Evolutionary conservation across 1,140 invertebrate genomes (phyloP).

Genomic region (Lepidurus apus): DNA sequence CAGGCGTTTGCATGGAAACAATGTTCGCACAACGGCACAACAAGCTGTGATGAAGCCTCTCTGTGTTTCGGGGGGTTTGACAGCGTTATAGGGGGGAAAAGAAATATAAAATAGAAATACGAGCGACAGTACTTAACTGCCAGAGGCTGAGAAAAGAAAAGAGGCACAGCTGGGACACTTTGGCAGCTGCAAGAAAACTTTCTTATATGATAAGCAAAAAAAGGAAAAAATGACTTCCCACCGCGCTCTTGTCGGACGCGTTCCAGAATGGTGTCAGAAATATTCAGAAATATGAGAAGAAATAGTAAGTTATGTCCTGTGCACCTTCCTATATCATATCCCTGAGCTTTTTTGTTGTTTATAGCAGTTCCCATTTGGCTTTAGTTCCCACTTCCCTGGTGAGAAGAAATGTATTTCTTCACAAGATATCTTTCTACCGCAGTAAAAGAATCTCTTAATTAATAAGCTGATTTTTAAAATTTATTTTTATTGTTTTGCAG

Average conservation of each 20-base stretch:
- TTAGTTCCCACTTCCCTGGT: too few relatives aligned
- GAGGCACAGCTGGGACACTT: slow-evolving; percentile 9
- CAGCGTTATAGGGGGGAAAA: not conserved
- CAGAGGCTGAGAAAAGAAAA: not conserved
- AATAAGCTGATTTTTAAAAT: not conserved
- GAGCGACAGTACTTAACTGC: not conserved
- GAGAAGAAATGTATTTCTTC: too few relatives aligned
- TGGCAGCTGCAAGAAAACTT: slow-evolving; percentile 7
- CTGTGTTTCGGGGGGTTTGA: not conserved
- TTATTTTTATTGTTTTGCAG: not conserved
- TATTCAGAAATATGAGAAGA: slow-evolving; percentile 6
- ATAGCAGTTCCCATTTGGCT: too few relatives aligned
- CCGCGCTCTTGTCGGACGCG: not conserved
- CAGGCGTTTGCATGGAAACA: not conserved
- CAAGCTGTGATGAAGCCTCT: not conserved
- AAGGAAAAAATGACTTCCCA: not conserved
- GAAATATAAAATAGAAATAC: not conserved
- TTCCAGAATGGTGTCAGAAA: not conserved
- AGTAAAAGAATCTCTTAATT: too few relatives aligned
- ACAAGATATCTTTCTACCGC: too few relatives aligned
- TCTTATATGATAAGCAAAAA: not conserved
- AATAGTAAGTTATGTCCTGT: not conserved
- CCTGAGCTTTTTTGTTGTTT: too few relatives aligned
- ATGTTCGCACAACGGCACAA: not conserved
- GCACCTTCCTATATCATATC: too few relatives aligned